Evolutionary conservation across 2,113 vertebrate species (phyloP).

Genomic region (Paralichthys olivaceus): DNA sequence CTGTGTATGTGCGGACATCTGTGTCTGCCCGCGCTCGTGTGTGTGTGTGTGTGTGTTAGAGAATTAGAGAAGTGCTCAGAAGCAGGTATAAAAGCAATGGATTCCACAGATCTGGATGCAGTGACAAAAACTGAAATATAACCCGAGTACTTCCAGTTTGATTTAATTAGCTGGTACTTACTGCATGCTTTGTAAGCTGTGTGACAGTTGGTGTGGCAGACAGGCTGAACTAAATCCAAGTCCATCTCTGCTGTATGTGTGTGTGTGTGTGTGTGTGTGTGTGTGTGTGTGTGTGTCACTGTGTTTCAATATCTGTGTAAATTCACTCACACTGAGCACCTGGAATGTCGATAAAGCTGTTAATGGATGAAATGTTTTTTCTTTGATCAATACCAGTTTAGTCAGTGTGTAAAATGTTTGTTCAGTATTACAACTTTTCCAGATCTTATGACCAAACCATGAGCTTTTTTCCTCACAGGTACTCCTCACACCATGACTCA

Average conservation of each 20-base stretch:
- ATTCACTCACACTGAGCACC: slow-evolving; percentile 25
- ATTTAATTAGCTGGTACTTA: slow-evolving; percentile 80
- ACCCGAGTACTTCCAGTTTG: slow-evolving; percentile 66
- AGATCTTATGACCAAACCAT: slow-evolving; percentile 21
- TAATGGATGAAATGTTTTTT: slow-evolving; percentile 18
- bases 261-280: slow-evolving; percentile 21
- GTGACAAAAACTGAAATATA: slow-evolving; percentile 66
- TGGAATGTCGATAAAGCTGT: slow-evolving; percentile 38
- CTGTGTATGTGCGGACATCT: slow-evolving; percentile 47
- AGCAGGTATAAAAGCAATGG: slow-evolving; percentile 44
- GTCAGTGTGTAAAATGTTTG: neutral
- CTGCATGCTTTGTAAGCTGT: slow-evolving; percentile 72
- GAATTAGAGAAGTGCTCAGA: slow-evolving; percentile 12
- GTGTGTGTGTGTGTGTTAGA: slow-evolving; percentile 24
- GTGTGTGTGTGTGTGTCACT: slow-evolving; percentile 5
- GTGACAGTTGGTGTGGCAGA: slow-evolving; percentile 70
- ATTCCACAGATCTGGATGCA: slow-evolving; percentile 47
- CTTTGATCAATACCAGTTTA: neutral
- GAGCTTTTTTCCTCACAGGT: slow-evolving; percentile 44
- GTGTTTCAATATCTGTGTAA: slow-evolving; percentile 28
- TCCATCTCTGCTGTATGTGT: slow-evolving; percentile 40
- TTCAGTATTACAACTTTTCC: slow-evolving; percentile 4
- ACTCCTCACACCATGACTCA: slow-evolving; percentile 40
- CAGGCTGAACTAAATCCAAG: slow-evolving; percentile 63
- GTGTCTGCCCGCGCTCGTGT: slow-evolving; percentile 3